Base-by-base conservation (phyloP, 2,113 vertebrate species). In the Xyrauchen texanus region DNA sequence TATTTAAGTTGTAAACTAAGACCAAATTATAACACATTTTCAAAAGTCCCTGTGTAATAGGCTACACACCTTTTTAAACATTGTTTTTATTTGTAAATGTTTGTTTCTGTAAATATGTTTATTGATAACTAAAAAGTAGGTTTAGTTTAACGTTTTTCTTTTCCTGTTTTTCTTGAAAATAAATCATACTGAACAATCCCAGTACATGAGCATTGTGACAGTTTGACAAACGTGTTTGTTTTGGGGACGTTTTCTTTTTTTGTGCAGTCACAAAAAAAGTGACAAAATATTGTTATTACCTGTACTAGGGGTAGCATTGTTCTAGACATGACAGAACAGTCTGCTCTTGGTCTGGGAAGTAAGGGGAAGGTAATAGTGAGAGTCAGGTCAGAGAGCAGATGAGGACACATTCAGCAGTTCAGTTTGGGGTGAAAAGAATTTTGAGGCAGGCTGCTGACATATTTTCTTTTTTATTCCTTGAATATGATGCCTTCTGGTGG, bases 401-500 rank as follows among this genome's bases (percentile, higher is more conserved):
- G 77, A 79, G 77, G 77, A 72, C 51, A 74, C 51, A 49, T 10
- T 0, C 11, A 7, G 66, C 49, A 11, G 44, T 57, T 6, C 16
- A 45, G 4, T 16, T 2, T 6, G 42, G 46, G 47, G 49, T 46
- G 7, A 4, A 12, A 13, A 47, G 34, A 67, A 51, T 34, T 34
- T 3, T 34, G 21, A 34, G 21, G 21, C 21, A 34, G 1, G 21
- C 21, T 3, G 1, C 21, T 34, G 21, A 1, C 21, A 34, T 34
- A 34, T 34, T 34, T 34, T 34, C 21, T 34, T 34, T 34, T 34
- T 34, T 34, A 47, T 8, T 16, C 46, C 82, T 81, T 81, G 83
- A 46, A 65, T 72, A 76, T 70, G 74, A 46, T 82, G 4, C 88
- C 90, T 86, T 84, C 91, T 82, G 51, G 81, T 88, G 90, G 85